Percentiles rank a stretch among this genome's conserved stretches.
phyloP scores from a whole-genome alignment of 1,140 invertebrate genomes.

The Latrodectus geometricus region DNA sequence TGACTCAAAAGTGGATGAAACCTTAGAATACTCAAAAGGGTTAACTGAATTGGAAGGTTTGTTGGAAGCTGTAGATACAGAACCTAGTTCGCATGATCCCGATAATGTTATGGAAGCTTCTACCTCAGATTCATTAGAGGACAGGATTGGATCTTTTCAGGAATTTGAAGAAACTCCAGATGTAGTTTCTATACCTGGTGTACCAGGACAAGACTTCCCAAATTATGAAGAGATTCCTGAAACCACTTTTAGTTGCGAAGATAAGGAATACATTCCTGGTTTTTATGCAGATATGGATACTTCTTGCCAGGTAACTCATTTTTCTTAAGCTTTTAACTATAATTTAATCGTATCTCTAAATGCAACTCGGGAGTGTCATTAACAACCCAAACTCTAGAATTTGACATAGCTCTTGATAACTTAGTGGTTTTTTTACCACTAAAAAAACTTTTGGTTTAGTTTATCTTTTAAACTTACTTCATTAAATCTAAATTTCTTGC shows the following conservation, averaged over 20 bases:
- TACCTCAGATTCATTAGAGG: neutral
- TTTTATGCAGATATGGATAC: conserved; percentile 67
- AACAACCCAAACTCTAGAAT: no score
- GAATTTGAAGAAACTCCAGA: neutral
- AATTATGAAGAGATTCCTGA: conserved; percentile 65
- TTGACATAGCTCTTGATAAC: no score
- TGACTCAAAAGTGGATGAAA: no score
- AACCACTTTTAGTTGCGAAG: conserved; percentile 66
- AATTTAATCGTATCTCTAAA: no score
- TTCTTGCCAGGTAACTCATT: conserved; percentile 61
- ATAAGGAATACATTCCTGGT: conserved; percentile 65
- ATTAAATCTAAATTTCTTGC: neutral
- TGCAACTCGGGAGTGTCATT: no score
- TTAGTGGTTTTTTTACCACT: no score
- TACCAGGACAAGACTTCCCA: conserved; percentile 66
- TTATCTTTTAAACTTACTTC: no score
- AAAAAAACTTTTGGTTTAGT: no score
- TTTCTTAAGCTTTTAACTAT: no score
- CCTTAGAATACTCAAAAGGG: no score
- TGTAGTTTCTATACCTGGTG: conserved; percentile 36
- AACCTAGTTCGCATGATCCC: neutral
- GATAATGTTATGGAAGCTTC: neutral
- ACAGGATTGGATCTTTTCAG: neutral
- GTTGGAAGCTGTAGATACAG: no score
- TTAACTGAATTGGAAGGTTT: no score